Base-by-base conservation (phyloP, 2,888 invertebrate genomes). In the Pyrgus malvae region DNA sequence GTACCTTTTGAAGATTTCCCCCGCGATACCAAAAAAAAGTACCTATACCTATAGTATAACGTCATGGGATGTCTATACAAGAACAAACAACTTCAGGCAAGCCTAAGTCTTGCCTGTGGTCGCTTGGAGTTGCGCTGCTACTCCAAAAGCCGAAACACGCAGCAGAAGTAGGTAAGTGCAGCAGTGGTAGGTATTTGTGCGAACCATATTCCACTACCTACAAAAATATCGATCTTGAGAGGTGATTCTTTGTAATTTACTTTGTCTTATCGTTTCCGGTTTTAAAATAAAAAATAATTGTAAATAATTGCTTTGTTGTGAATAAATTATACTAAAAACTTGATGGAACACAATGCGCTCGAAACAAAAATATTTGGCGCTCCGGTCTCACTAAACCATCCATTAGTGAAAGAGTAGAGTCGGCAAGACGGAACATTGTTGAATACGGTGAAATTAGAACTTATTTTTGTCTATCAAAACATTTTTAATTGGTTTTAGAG, bases 391-490 rank as follows among this genome's bases (percentile, higher is more conserved):
- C 25, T 72, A 80, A 82, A 80, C 83, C 68, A 59, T 68, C 76
- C 79, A 83, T 86, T 83, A 83, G 68, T 56, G 12, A 49, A 65
- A 64, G 66, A 70, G n/a, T n/a, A n/a, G n/a, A 73, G 35, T 69
- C 72, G 78, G 65, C 61, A 65, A 73, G 77, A 74, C 76, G 76
- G 76, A 70, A 79, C 80, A 77, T 75, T 78, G 65, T 64, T 64
- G 62, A 61, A 55, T 65, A 74, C 72, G 70, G 59, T 75, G 62
- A 75, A 80, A 85, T 85, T 83, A 81, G 61, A 78, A 75, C 76
- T 78, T 77, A 77, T 79, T 83, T 82, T 85, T 87, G 84, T 86
- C 88, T 86, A 87, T 87, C 83, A 86, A 87, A 89, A 86, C 86
- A 78, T 88, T 86, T 86, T 87, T 83, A 89, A 86, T 88, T 84